Conservation (phyloP, 2,113 vertebrate genomes). For the Gambusia holbrooki region DNA sequence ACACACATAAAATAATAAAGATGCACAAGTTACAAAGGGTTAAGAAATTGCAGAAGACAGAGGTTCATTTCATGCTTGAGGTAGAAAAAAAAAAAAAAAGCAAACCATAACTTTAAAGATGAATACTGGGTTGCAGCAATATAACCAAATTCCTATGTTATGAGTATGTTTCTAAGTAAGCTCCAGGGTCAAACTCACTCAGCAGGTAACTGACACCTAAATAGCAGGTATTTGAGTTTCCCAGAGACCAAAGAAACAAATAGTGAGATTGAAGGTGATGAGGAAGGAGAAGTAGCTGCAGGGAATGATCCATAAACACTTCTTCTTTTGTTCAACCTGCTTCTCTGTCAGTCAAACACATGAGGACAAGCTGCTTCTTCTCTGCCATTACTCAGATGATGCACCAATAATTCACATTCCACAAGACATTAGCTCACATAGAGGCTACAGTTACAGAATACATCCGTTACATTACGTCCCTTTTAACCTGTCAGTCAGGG, state of each 20-base stretch:
- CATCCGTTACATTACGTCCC: background rate
- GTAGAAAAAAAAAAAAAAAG: background rate
- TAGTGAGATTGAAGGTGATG: constrained; percentile 5
- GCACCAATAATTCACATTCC: constrained; percentile 25
- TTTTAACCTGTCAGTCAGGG: background rate
- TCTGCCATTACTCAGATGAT: background rate
- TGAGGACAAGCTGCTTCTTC: constrained; percentile 14
- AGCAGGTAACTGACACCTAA: constrained; percentile 15
- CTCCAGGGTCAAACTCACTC: background rate
- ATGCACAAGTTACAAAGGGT: background rate
- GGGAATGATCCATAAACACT: constrained; percentile 7
- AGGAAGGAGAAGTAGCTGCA: constrained; percentile 36
- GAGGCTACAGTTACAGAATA: background rate
- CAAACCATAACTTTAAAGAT: background rate
- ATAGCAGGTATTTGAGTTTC: constrained; percentile 35
- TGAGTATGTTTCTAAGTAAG: background rate
- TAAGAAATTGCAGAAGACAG: background rate
- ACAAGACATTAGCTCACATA: constrained; percentile 39
- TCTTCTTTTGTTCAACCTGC: background rate
- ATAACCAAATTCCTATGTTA: background rate
- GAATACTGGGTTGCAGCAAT: background rate
- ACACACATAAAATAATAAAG: background rate
- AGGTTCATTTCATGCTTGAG: background rate
- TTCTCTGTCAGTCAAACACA: constrained; percentile 43
- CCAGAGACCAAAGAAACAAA: constrained; percentile 20